Base-by-base conservation (phyloP, 1,140 invertebrate genomes). In the Pachyrhynchus sulphureomaculatus region DNA sequence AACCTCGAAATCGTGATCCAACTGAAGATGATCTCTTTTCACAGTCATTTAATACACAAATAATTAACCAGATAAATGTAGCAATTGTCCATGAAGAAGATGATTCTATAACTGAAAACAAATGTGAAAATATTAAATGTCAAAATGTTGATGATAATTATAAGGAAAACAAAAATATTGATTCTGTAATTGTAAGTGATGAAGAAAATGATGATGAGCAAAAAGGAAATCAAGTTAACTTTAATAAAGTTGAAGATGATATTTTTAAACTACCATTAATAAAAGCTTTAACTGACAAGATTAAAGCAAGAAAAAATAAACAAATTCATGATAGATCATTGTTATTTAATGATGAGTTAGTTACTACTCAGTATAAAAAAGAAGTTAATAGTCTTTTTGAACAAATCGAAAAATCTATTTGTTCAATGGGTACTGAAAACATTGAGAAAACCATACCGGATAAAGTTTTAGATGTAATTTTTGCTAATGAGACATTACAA, bases 381-480 rank as follows among this genome's bases (percentile, higher is more conserved):
- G 72, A 75, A 60, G 58, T 76, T 0, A 66, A 69, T 33, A 13
- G 57, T 5, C 44, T 72, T 23, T 75, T 74, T 62, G 60, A 72
- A 36, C 62, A 72, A 55, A 61, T 75, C 13, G 70, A 75, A 59
- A 62, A 65, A 21, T 69, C 72, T 2, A 73, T 76, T 34, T 71
- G 64, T 49, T 20, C 62, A 13, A 66, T 70, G 57, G 72, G 72
- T 4, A 59, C 53, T 5, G 56, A 64, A 24, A 33, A 37, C 12
- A 33, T 26, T 23, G 53, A 52, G 41, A 52, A 60, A 29, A 37
- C 51, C 36, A 39, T 66, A 41, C 26, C 57, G 47, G 57, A 62
- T 53, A 53, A 67, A 64, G 49, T 70, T 26, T 58, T 72, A 20
- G 68, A 70, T 47, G 59, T 62, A 12, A 44, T 67, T 9, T 68